A percentile compares a stretch with the other conserved stretches of the same genome.
Evolutionary conservation across 1,140 invertebrate species (phyloP).

Genomic region (Leptinotarsa undecemlineata): DNA sequence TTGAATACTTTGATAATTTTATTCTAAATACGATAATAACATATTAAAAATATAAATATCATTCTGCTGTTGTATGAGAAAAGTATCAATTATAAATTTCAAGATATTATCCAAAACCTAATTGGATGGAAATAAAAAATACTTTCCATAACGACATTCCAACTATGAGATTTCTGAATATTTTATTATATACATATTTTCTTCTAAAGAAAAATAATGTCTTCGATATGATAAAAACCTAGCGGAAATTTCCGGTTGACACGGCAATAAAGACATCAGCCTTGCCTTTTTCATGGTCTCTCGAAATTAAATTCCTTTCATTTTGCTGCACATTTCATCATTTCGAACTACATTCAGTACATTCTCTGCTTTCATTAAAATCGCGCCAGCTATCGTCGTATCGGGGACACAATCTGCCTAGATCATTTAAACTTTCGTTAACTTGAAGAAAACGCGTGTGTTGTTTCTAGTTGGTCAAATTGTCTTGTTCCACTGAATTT

Average conservation of each 20-base stretch:
- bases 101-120: no score
- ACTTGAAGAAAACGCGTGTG: background rate
- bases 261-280: background rate
- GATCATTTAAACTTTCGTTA: background rate
- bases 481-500: no score
- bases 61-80: no score
- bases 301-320: background rate
- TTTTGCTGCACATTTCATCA: background rate
- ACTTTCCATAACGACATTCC: no score
- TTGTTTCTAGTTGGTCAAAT: background rate
- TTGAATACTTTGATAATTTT: no score
- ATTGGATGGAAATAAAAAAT: no score
- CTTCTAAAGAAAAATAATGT: no score
- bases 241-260: background rate
- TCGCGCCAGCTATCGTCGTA: background rate
- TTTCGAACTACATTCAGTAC: background rate
- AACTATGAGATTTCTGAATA: no score
- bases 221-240: background rate
- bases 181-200: no score
- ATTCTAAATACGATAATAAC: no score
- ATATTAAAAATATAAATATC: no score
- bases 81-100: no score
- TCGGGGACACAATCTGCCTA: background rate
- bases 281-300: background rate
- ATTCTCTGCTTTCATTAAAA: background rate